Percentiles rank a stretch among this genome's conserved stretches.
Evolutionary conservation across 2,113 vertebrate species (phyloP).

Genomic region (Spizaetus ornatus): DNA sequence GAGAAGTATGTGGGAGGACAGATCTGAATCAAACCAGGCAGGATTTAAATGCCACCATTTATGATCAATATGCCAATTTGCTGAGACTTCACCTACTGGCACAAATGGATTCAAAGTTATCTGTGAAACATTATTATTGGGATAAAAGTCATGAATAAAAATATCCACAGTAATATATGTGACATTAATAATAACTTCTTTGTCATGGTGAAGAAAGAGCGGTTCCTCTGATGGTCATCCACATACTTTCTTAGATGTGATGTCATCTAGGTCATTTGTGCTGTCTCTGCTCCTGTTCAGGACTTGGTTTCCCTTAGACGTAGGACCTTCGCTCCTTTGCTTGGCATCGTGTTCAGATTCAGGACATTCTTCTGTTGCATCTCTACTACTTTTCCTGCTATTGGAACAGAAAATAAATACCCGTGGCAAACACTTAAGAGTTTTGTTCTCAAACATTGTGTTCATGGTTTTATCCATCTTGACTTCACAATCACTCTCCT

Average conservation of each 20-base stretch:
- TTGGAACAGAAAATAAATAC: not conserved
- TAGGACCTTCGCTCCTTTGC: not conserved
- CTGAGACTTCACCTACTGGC: not conserved
- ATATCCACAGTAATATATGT: not conserved
- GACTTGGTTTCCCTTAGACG: not conserved
- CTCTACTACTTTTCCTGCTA: not conserved
- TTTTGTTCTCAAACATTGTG: not conserved
- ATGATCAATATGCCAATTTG: not conserved
- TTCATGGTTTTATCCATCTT: not conserved
- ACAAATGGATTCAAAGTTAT: not conserved
- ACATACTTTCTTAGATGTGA: conserved; percentile 81
- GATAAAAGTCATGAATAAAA: not conserved
- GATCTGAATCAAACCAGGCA: not conserved
- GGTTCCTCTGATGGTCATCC: not conserved
- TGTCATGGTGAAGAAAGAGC: not conserved
- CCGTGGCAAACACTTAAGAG: fast-evolving
- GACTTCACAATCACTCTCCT: not conserved
- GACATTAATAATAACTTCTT: not conserved
- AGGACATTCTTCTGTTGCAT: not conserved
- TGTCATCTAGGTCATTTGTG: conserved; percentile 39
- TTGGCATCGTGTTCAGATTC: not conserved
- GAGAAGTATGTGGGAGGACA: not conserved
- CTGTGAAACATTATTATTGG: not conserved
- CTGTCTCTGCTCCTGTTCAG: not conserved
- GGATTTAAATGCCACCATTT: not conserved